Evolutionary conservation across 2,113 vertebrate genomes (phyloP).

Genomic region (Campylomormyrus numenius): DNA sequence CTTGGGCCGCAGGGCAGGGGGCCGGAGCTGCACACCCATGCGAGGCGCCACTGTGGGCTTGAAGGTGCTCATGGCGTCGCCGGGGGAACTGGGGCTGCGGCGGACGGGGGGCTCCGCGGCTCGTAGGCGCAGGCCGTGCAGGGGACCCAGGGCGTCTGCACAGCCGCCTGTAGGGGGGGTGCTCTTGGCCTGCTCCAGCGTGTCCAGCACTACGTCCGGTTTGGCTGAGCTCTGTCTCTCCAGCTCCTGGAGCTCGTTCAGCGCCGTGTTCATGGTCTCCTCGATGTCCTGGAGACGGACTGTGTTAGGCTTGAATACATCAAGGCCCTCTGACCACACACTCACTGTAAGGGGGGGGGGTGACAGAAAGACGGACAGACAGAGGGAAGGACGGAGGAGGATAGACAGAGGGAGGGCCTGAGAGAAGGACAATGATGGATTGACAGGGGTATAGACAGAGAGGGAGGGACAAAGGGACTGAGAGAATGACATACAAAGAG

Average conservation of each 20-base stretch:
- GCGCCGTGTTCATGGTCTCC: constrained; percentile 94
- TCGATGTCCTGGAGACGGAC: constrained; percentile 80
- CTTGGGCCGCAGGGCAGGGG: constrained; percentile 88
- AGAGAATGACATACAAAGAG: background rate
- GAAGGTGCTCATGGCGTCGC: constrained; percentile 92
- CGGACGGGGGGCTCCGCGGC: constrained; percentile 76
- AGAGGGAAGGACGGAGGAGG: background rate
- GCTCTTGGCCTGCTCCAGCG: constrained; percentile 83
- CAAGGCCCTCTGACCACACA: background rate
- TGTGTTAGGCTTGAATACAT: background rate
- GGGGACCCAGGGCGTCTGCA: constrained; percentile 77
- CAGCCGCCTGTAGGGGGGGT: constrained; percentile 66
- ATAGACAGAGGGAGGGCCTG: background rate
- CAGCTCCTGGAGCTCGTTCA: constrained; percentile 92
- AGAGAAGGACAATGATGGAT: background rate
- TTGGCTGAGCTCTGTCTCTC: constrained; percentile 92
- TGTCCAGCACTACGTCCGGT: constrained; percentile 93
- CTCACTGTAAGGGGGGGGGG: background rate
- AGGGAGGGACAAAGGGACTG: background rate
- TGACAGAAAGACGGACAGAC: background rate
- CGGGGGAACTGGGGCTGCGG: constrained; percentile 86
- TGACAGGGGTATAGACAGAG: background rate
- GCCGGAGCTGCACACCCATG: constrained; percentile 94
- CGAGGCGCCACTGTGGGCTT: constrained; percentile 84
- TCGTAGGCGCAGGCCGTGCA: constrained; percentile 69